Evolutionary conservation across 2,797 vertebrate genomes (phyloP).

Genomic region (Premnoplex brunnescens): DNA sequence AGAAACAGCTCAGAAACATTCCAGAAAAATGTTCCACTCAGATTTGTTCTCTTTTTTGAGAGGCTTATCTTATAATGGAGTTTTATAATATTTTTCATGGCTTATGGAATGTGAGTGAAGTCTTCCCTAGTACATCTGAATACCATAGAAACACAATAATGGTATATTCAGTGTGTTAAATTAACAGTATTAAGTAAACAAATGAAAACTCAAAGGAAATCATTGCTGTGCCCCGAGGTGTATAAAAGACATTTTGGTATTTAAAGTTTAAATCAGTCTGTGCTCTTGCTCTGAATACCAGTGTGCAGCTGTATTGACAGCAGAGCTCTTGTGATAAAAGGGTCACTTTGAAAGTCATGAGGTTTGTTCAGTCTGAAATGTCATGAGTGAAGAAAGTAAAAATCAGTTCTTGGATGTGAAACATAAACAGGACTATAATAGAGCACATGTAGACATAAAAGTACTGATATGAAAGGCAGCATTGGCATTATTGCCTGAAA

Average conservation of each 20-base stretch:
- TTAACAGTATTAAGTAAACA: conserved; percentile 3
- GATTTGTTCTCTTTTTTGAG: background rate
- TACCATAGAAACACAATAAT: background rate
- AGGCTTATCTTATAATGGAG: background rate
- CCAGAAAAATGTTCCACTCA: background rate
- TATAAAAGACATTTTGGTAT: conserved; percentile 1
- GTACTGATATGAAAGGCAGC: background rate
- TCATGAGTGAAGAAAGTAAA: background rate
- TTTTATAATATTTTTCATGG: background rate
- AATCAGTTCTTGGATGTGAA: background rate
- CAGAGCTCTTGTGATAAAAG: background rate
- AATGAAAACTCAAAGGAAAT: background rate
- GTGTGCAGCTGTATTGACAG: background rate
- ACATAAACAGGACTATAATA: background rate
- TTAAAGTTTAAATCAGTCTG: conserved; percentile 49
- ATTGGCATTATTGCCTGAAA: background rate
- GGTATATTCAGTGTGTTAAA: background rate
- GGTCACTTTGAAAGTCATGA: conserved; percentile 14
- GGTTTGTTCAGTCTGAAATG: conserved; percentile 17
- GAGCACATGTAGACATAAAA: background rate
- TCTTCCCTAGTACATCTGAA: background rate
- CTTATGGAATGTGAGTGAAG: background rate
- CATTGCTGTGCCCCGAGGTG: background rate
- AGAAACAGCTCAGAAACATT: background rate
- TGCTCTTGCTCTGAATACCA: conserved; percentile 19